A percentile compares a stretch with the other conserved stretches of the same genome.
phyloP scores from a whole-genome alignment of 2,888 invertebrate genomes.

The Agriopis aurantiaria region DNA sequence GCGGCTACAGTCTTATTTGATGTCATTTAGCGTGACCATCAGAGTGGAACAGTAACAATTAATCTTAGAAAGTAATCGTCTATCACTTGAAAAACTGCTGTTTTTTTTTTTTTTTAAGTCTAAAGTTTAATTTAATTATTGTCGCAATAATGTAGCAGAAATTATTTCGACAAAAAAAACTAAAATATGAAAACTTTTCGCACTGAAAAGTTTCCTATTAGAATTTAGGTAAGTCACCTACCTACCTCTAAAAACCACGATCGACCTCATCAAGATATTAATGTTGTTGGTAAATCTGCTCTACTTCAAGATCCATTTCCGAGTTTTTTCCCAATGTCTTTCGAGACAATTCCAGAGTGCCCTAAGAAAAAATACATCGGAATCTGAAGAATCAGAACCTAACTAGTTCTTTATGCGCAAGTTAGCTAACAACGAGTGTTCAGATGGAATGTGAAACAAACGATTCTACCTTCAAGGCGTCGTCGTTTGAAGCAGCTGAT shows the following conservation, averaged over 20 bases:
- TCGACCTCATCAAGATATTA: background rate
- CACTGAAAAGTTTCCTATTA: background rate
- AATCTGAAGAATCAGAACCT: background rate
- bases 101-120: too few relatives aligned
- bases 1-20: constrained; percentile 44
- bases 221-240: background rate
- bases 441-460: constrained; percentile 51
- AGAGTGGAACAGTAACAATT: constrained; percentile 46
- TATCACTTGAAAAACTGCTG: constrained; percentile 6
- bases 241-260: background rate
- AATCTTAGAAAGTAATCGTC: constrained; percentile 40
- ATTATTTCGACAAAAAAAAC: too few relatives aligned
- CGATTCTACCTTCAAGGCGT: constrained; percentile 52
- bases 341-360: background rate
- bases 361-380: background rate
- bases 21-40: constrained; percentile 48
- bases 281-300: background rate
- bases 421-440: constrained; percentile 12
- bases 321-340: background rate
- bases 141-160: background rate
- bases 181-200: too few relatives aligned
- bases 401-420: background rate
- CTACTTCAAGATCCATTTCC: background rate
- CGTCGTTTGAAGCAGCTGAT: constrained; percentile 56
- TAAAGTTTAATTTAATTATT: too few relatives aligned